phyloP scores from a whole-genome alignment of 2,797 vertebrate species.

The Rallus crepitans region DNA sequence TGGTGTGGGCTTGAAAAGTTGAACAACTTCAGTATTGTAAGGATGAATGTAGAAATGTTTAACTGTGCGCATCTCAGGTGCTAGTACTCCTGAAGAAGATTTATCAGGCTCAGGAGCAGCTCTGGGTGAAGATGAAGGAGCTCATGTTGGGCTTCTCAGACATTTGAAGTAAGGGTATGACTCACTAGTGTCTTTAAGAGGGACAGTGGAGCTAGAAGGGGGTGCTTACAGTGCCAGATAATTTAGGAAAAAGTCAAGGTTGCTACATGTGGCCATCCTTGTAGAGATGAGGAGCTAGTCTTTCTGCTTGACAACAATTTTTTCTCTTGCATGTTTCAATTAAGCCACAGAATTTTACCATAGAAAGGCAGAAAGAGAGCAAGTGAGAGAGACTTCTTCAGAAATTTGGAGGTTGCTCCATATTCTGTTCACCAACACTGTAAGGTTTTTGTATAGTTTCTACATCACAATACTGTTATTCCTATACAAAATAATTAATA shows the following conservation, averaged over 20 bases:
- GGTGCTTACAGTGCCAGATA: neutral
- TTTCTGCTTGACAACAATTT: neutral
- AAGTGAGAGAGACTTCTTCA: neutral
- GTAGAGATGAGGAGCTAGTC: accelerated
- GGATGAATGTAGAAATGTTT: neutral
- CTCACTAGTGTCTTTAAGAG: neutral
- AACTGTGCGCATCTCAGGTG: neutral
- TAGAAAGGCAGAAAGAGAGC: neutral
- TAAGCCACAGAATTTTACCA: neutral
- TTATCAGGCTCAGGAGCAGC: neutral
- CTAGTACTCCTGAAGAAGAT: neutral
- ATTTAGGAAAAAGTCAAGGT: neutral
- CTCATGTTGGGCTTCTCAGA: neutral
- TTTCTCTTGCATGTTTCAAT: neutral
- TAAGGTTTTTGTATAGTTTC: neutral
- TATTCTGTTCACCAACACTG: neutral
- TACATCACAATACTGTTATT: neutral
- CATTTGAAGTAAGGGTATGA: neutral
- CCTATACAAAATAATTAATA: neutral
- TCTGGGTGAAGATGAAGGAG: neutral
- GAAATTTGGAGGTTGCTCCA: neutral
- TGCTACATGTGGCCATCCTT: neutral
- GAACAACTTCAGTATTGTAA: neutral
- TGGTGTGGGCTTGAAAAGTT: neutral
- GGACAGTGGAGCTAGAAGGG: neutral